A percentile compares a stretch with the other conserved stretches of the same genome.
Conservation (phyloP, 1,140 invertebrate species). For the Nautilus pompilius region DNA sequence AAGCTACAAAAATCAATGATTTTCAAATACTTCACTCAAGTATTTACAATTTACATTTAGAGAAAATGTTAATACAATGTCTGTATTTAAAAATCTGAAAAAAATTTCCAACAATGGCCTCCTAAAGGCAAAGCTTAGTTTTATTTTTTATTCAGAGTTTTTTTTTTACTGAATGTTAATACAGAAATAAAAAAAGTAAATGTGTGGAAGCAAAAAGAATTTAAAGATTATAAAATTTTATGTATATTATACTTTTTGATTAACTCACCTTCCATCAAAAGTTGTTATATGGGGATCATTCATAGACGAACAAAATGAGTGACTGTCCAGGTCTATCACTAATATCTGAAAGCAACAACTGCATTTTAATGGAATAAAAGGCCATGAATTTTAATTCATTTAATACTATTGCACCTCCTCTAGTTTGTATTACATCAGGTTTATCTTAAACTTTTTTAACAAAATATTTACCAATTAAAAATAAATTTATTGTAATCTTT, state of each 20-base stretch:
- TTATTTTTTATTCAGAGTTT: background rate
- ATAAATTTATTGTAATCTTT: too few species aligned
- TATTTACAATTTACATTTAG: background rate
- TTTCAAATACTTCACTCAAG: background rate
- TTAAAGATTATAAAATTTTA: background rate
- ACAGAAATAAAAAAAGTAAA: too few species aligned
- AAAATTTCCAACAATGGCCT: background rate
- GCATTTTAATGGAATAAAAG: too few species aligned
- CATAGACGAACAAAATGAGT: conserved; percentile 28
- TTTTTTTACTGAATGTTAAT: background rate
- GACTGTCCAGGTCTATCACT: conserved; percentile 20
- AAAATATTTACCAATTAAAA: too few species aligned
- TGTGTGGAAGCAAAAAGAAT: too few species aligned
- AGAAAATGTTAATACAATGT: background rate
- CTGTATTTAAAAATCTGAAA: background rate
- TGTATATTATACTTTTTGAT: background rate
- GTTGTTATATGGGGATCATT: conserved; percentile 32
- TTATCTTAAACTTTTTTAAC: too few species aligned
- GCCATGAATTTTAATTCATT: too few species aligned
- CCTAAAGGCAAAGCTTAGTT: background rate
- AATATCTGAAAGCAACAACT: conserved; percentile 26
- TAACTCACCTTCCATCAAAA: conserved; percentile 29
- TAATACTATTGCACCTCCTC: too few species aligned
- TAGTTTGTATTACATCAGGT: too few species aligned
- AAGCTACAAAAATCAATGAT: background rate